These are phyloP conservation scores for Ophioderma brevispina DNA, from an alignment of 35 echinoderm and acorn worm species.

Conservation along the genomic window DNA sequence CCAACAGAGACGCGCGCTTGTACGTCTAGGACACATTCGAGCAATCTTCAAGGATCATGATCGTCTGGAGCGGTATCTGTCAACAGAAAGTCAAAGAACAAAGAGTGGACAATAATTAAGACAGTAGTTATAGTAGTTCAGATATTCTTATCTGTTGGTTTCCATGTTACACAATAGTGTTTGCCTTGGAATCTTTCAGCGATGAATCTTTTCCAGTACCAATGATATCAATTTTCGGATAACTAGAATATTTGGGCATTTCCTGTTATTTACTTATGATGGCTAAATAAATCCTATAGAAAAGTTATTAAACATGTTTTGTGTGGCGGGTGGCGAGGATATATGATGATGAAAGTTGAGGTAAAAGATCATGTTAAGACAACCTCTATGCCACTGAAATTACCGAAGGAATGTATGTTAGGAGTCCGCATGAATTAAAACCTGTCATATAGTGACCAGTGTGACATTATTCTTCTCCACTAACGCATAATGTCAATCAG, in stretches of 20 bases:
- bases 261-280: background rate
- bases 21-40: too few relatives aligned
- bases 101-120: background rate
- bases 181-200: background rate
- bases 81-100: background rate
- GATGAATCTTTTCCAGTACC: background rate
- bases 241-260: background rate
- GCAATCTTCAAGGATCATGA: too few relatives aligned
- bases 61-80: too few relatives aligned
- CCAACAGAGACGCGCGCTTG: too few relatives aligned
- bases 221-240: background rate
- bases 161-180: background rate
- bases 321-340: background rate
- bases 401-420: too few relatives aligned
- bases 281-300: background rate
- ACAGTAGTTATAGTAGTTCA: background rate
- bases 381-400: too few relatives aligned
- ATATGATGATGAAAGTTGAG: too few relatives aligned
- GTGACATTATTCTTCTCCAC: too few relatives aligned
- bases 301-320: background rate
- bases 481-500: too few relatives aligned
- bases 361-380: too few relatives aligned
- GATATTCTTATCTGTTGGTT: background rate
- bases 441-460: too few relatives aligned
- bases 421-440: too few relatives aligned